Conservation (phyloP, 1,140 invertebrate species). For the Parasteatoda tepidariorum region DNA sequence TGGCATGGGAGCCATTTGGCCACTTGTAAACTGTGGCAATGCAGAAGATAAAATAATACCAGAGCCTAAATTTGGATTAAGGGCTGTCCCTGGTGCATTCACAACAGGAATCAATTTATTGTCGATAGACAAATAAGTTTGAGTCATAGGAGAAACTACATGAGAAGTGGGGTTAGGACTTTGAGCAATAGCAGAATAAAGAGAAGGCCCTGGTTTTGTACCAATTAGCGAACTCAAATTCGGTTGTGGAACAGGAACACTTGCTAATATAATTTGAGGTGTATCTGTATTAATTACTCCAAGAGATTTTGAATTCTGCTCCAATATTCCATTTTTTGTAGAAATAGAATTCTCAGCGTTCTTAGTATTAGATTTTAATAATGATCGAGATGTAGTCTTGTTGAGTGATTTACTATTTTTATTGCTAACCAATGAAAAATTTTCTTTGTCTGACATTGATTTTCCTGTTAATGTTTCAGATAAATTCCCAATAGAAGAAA, state of each 20-base stretch:
- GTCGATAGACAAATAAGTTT: slow-evolving; percentile 11
- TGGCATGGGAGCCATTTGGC: neutral
- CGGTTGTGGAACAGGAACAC: neutral
- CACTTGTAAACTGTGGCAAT: neutral
- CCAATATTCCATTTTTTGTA: neutral
- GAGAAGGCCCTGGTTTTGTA: neutral
- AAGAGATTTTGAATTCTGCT: neutral
- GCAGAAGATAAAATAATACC: neutral
- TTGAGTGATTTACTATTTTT: neutral
- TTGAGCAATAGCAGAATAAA: neutral
- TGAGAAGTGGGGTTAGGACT: neutral
- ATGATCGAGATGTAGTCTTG: too few species aligned
- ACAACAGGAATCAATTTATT: slow-evolving; percentile 34
- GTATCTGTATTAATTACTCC: neutral
- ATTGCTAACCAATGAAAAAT: neutral
- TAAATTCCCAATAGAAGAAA: too few species aligned
- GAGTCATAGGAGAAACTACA: neutral
- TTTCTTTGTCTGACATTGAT: neutral
- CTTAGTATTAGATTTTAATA: too few species aligned
- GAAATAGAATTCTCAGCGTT: too few species aligned
- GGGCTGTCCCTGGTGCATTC: neutral
- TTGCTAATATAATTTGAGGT: neutral
- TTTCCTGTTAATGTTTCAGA: neutral
- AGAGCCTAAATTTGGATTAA: neutral
- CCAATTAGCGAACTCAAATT: neutral